Evolutionary conservation across 2,797 vertebrate genomes (phyloP).

Genomic region (Graptemys geographica): DNA sequence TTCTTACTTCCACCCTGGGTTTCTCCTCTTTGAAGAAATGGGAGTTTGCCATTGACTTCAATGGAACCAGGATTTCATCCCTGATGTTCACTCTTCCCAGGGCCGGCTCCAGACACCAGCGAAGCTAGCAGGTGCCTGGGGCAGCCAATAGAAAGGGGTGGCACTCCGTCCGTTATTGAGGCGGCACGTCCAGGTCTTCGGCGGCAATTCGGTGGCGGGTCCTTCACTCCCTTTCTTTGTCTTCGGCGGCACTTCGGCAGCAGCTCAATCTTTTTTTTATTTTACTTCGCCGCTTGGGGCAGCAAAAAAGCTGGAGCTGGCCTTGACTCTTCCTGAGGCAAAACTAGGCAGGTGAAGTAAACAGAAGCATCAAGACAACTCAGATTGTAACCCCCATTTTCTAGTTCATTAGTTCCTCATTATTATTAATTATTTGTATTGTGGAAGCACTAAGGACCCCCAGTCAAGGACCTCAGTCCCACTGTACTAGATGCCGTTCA

Average conservation of each 20-base stretch:
- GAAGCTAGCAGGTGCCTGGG: too few species aligned
- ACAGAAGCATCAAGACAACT: neutral
- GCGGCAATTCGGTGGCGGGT: too few species aligned
- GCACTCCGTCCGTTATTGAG: too few species aligned
- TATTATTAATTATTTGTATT: neutral
- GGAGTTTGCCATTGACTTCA: neutral
- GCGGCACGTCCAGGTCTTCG: too few species aligned
- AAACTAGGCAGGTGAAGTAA: neutral
- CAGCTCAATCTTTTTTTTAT: too few species aligned
- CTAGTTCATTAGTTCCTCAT: neutral
- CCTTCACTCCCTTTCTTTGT: too few species aligned
- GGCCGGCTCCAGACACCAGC: too few species aligned
- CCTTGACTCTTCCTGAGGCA: neutral
- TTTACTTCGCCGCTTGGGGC: too few species aligned
- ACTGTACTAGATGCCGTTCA: neutral
- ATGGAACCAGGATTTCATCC: neutral
- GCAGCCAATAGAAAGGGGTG: too few species aligned
- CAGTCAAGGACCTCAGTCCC: accelerated
- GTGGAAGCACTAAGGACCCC: neutral
- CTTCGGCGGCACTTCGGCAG: too few species aligned
- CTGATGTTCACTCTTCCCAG: neutral
- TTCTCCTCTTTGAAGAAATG: neutral
- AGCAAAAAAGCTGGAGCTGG: too few species aligned
- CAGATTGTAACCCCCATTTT: neutral
- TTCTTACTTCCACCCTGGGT: too few species aligned